phyloP scores from a whole-genome alignment of 2,797 vertebrate species.

The Scarus forsteni region DNA sequence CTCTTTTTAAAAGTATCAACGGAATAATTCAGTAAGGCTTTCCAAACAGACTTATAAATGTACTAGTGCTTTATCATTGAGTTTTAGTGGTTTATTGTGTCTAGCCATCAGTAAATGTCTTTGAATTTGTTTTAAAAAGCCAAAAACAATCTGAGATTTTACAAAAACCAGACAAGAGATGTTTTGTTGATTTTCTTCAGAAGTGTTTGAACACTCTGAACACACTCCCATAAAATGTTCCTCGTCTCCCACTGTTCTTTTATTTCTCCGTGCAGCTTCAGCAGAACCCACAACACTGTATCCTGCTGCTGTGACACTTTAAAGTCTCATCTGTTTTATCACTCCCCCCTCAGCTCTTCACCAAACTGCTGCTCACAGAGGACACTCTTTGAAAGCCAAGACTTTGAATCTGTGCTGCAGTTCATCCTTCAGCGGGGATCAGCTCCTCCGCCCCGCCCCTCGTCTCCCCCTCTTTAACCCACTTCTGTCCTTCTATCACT shows the following conservation, averaged over 20 bases:
- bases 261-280: conserved; percentile 26
- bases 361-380: background rate
- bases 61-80: no score
- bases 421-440: conserved; percentile 22
- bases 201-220: background rate
- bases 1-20: no score
- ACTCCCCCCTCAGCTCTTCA: conserved; percentile 21
- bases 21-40: no score
- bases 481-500: conserved; percentile 3
- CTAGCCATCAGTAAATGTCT: no score
- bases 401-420: conserved; percentile 23
- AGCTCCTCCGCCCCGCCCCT: background rate
- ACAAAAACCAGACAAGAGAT: background rate
- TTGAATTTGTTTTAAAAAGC: no score
- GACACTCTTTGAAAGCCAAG: conserved; percentile 30
- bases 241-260: background rate
- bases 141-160: background rate
- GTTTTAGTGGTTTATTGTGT: no score
- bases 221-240: background rate
- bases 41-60: no score
- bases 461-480: conserved; percentile 1
- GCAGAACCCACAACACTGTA: conserved; percentile 18
- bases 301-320: conserved; percentile 36
- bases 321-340: conserved; percentile 33
- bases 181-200: background rate